phyloP scores from a whole-genome alignment of 2,113 vertebrate species.

The Rhabdomys dilectus region DNA sequence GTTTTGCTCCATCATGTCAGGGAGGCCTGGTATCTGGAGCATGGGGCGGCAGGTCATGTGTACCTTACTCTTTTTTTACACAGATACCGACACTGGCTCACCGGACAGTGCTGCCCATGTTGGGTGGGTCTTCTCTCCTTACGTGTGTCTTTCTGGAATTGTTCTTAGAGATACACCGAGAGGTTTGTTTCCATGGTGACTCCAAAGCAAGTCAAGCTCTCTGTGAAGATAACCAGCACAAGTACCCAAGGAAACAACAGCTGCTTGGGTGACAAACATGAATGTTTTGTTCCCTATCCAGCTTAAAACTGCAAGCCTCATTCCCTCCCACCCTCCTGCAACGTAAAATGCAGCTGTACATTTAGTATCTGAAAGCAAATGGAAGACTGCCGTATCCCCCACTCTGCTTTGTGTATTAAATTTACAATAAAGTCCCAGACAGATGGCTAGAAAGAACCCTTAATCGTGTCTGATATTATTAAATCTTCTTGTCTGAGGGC shows the following conservation, averaged over 20 bases:
- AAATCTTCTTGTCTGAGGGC: conserved; percentile 66
- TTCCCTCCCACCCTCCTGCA: neutral
- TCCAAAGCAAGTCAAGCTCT: neutral
- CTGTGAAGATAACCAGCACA: neutral
- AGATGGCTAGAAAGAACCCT: conserved; percentile 60
- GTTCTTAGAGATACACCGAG: neutral
- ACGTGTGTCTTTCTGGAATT: neutral
- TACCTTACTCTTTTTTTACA: neutral
- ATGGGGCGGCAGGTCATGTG: too few relatives aligned
- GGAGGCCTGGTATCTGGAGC: neutral
- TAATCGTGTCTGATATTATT: conserved; percentile 70
- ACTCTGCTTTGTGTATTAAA: conserved; percentile 49
- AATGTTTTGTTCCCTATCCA: neutral
- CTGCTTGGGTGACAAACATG: neutral
- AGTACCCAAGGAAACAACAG: neutral
- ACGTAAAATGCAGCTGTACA: neutral
- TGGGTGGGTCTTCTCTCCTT: neutral
- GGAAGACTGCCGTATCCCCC: neutral
- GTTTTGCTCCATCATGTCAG: neutral
- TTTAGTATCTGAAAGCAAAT: conserved; percentile 13
- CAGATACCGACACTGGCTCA: too few relatives aligned
- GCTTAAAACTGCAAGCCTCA: neutral
- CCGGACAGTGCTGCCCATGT: neutral
- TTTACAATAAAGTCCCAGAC: conserved; percentile 69
- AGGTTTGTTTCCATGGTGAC: neutral